Base-by-base conservation (phyloP, 2,797 vertebrate species). In the Simalia tracyae region DNA sequence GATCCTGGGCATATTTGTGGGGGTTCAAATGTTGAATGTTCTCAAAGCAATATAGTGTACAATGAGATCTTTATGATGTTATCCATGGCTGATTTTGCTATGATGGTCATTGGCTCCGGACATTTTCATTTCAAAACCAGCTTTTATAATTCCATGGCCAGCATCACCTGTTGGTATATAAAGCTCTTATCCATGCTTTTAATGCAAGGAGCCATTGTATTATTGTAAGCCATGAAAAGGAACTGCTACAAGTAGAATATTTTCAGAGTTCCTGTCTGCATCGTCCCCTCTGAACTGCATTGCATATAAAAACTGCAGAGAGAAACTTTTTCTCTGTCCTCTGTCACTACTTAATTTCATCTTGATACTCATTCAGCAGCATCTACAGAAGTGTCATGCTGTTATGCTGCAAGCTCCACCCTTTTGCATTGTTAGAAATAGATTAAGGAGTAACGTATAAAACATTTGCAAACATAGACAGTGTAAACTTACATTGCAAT, bases 151-250 rank as follows among this genome's bases (percentile, higher is more conserved):
- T 89, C 50, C 15, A 0, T n/a, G 42, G 42, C 57, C 46, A 86
- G 24, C 54, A 2, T 63, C 57, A 68, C 87, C 36, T 60, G 19
- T 89, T 1, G 4, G 64, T 50, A 19, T n/a, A 66, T 57, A 31
- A 87, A 0, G 0, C 57, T 42, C 31, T 76, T 4, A 31, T 63
- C 0, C 0, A 54, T 88, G 64, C 87, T 0, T 0, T 60, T 87
- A 61, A 31, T 57, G 4, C 19, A 0, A 92, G 26, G 63, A 17
- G 1, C 4, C 46, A 68, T 3, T 63, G 0, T 72, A 36, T n/a
- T 36, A 46, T 50, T 61, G 63, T 26, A 0, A n/a, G 84, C 56
- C 50, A 22, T 26, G 31, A 7, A 63, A 2, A 0, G 84, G 3
- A 14, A 28, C 0, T 0, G 31, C 56, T 0, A 0, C 24, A 22